A percentile compares a stretch with the other conserved stretches of the same genome.
Evolutionary conservation across 2,797 vertebrate species (phyloP).

Genomic region (Clarias platycephalus): DNA sequence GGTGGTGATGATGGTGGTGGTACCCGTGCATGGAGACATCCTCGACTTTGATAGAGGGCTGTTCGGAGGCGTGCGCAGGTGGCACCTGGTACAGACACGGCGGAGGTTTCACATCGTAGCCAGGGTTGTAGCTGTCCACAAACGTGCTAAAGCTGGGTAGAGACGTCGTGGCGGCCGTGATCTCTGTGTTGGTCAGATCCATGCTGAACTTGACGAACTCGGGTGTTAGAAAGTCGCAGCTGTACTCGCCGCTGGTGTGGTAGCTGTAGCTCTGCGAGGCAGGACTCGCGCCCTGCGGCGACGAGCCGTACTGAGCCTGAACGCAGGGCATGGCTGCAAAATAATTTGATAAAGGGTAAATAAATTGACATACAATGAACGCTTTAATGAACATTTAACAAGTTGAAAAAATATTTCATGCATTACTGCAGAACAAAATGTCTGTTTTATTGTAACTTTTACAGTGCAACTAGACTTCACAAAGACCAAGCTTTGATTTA

Average conservation of each 20-base stretch:
- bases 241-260: slow-evolving; percentile 89
- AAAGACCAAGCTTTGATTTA: neutral
- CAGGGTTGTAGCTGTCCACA: slow-evolving; percentile 84
- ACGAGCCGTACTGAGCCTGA: slow-evolving; percentile 96
- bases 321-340: slow-evolving; percentile 93
- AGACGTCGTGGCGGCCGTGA: slow-evolving; percentile 86
- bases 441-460: neutral
- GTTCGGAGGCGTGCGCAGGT: slow-evolving; percentile 82
- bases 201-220: slow-evolving; percentile 99
- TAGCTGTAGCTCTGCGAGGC: slow-evolving; percentile 96
- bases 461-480: neutral
- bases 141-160: slow-evolving; percentile 74
- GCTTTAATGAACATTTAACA: neutral
- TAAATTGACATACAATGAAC: neutral
- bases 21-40: slow-evolving; percentile 97
- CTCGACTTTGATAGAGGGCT: slow-evolving; percentile 98
- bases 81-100: slow-evolving; percentile 99
- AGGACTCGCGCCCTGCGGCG: slow-evolving; percentile 93
- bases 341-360: slow-evolving; percentile 6
- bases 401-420: neutral
- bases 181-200: slow-evolving; percentile 97
- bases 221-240: slow-evolving; percentile 95
- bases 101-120: slow-evolving; percentile 90
- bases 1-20: slow-evolving; percentile 60
- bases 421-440: neutral